Percentiles rank a stretch among this genome's conserved stretches.
These are phyloP conservation scores for Chunga burmeisteri DNA, from an alignment of 2,113 vertebrate genomes.

Conservation along the genomic window DNA sequence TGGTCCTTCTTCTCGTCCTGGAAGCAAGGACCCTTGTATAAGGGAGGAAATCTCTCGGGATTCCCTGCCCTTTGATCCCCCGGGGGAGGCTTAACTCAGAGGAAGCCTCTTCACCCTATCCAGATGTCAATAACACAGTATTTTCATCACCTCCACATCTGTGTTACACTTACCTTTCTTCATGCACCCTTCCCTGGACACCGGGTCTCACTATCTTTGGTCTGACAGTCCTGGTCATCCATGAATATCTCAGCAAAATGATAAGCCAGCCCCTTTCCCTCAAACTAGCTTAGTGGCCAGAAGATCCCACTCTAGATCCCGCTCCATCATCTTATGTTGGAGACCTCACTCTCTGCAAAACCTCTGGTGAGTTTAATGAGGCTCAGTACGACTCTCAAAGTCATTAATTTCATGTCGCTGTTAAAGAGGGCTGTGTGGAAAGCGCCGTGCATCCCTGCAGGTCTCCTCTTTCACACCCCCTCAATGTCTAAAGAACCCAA, in stretches of 20 bases:
- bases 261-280: background rate
- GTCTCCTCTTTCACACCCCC: background rate
- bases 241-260: background rate
- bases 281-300: background rate
- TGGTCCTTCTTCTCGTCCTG: background rate
- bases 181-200: background rate
- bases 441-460: accelerated
- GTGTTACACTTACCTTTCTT: background rate
- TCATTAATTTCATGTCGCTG: background rate
- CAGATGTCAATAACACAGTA: background rate
- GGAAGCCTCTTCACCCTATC: background rate
- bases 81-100: background rate
- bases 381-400: accelerated
- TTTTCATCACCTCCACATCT: background rate
- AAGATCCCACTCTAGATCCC: background rate
- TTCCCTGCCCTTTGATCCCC: background rate
- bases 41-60: background rate
- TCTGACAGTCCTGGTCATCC: background rate
- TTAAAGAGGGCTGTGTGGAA: background rate
- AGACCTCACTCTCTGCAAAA: background rate
- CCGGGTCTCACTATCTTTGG: background rate
- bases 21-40: background rate
- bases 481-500: background rate
- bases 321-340: background rate
- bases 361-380: background rate